Evolutionary conservation across 1,140 invertebrate genomes (phyloP), one percentile per base, ranked within the genome.

Genomic region (Drosophila takahashii): DNA sequence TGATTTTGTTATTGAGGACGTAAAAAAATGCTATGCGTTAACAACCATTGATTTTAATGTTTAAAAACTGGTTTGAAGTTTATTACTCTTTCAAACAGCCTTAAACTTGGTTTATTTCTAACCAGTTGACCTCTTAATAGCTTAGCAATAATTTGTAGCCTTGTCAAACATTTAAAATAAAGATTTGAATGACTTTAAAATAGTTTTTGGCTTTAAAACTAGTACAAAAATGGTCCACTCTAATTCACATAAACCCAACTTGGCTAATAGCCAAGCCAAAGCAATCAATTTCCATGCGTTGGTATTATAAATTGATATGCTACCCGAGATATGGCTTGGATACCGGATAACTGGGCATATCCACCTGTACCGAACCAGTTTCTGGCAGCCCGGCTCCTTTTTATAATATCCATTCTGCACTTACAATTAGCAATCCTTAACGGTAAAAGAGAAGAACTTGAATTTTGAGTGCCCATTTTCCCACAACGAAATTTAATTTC

Each of bases 221-320:
- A 5, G 0, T 37, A 2, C 6, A 39, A 15, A 8, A 8, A 4
- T 22, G 26, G 59, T 64, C 64, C 59, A 64, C 64, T 16, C 36
- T n/a, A 67, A 41, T 51, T 8, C 13, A 5, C 6, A 10, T 7
- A 18, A 15, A 15, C 16, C 5, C 9, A 29, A 36, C 29, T n/a
- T 16, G 18, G 39, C 50, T 44, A 75, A 74, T 64, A 39, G 15
- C 47, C 53, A 22, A n/a, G n/a, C n/a, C n/a, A 70, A 50, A 44
- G 75, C 75, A 76, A 87, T 87, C 57, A 89, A 79, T 87, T 87
- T 73, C 47, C 56, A 18, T 22, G 64, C 34, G 7, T 27, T 56
- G 62, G 44, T 37, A 62, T 66, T 59, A 67, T 41, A 58, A 76
- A 76, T 76, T 76, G 61, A 76, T 76, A 52, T 66, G 37, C 36